These are phyloP conservation scores for Cepaea nemoralis DNA, from an alignment of 1,140 invertebrate species.

Conservation along the genomic window DNA sequence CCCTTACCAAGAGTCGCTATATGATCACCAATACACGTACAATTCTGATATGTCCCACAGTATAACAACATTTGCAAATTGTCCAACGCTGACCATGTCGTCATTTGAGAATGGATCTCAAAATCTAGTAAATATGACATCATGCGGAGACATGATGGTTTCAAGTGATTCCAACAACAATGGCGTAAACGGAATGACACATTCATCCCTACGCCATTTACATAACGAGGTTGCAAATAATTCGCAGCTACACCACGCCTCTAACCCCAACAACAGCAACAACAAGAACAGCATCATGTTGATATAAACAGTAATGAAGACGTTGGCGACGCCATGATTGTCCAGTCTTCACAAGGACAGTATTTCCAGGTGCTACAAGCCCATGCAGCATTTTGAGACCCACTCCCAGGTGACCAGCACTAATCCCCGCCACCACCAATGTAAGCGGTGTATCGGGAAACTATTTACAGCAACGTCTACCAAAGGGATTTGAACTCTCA, in stretches of 20 bases:
- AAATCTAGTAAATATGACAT: background rate
- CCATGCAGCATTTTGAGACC: constrained; percentile 39
- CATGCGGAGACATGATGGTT: background rate
- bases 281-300: background rate
- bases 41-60: background rate
- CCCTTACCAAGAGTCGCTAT: background rate
- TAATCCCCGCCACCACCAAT: constrained; percentile 10
- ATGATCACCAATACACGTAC: constrained; percentile 19
- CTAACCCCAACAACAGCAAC: background rate
- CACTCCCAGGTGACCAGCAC: constrained; percentile 15
- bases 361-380: constrained; percentile 48
- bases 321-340: constrained; percentile 19
- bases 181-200: background rate
- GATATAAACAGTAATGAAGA: background rate
- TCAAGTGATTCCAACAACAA: background rate
- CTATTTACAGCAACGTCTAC: constrained; percentile 23
- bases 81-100: background rate
- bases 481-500: background rate
- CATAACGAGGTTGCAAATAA: background rate
- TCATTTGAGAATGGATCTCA: background rate
- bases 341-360: constrained; percentile 37
- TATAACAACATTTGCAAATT: background rate
- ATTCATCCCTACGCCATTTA: background rate
- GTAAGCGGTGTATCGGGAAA: background rate
- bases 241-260: background rate